phyloP scores from a whole-genome alignment of 2,113 vertebrate species.

The Eptatretus burgeri region DNA sequence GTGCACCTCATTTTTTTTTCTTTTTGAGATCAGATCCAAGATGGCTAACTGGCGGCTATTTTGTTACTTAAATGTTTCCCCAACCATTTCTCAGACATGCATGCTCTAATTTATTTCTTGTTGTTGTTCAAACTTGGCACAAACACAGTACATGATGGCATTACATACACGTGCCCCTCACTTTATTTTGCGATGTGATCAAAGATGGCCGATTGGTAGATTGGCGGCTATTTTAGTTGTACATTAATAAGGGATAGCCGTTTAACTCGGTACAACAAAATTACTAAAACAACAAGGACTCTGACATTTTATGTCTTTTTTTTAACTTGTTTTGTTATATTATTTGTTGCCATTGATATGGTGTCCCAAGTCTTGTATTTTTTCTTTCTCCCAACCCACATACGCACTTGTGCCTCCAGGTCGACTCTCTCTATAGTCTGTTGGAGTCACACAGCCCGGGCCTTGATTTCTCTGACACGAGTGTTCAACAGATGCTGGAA shows the following conservation, averaged over 20 bases:
- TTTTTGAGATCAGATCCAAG: too few species aligned
- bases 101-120: too few species aligned
- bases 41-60: too few species aligned
- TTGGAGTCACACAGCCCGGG: slow-evolving; percentile 44
- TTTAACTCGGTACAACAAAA: background rate
- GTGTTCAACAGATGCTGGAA: slow-evolving; percentile 83
- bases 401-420: slow-evolving; percentile 18
- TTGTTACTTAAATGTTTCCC: too few species aligned
- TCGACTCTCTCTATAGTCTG: slow-evolving; percentile 38
- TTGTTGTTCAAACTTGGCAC: too few species aligned
- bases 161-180: too few species aligned
- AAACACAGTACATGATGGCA: too few species aligned
- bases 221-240: too few species aligned
- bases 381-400: background rate
- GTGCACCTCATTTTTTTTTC: too few species aligned
- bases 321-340: background rate
- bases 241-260: background rate
- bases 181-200: too few species aligned
- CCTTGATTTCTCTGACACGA: slow-evolving; percentile 58
- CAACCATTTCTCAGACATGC: too few species aligned
- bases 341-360: background rate
- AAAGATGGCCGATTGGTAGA: too few species aligned
- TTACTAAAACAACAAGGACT: background rate
- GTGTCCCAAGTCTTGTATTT: background rate
- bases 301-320: background rate